Base-by-base conservation (phyloP, 2,888 invertebrate genomes). In the Drosophila percnosoma region DNA sequence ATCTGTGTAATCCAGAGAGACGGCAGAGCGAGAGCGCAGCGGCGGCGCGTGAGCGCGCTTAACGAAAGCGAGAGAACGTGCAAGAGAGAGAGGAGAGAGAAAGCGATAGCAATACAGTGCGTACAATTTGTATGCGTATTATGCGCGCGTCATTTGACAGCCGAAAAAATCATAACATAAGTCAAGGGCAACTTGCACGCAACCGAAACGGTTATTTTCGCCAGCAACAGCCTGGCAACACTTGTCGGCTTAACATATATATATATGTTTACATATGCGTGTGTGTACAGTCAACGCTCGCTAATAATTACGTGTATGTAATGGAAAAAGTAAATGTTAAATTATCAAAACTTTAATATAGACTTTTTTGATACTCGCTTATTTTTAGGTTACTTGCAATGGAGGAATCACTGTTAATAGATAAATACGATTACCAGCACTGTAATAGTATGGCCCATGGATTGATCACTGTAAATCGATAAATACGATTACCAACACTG, bases 1-100 rank as follows among this genome's bases (percentile, higher is more conserved):
- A 73, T 78, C 68, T 78, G 78, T 78, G 78, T 76, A 81, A 73
- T 66, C 11, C 33, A 54, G 13, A 55, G 27, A 54, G 24, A 80
- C 72, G 80, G 55, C 65, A 59, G 66, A 69, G 77, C 75, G 79
- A 66, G 64, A 78, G 69, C 49, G 66, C 58, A 55, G 51, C 38
- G 55, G 24, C 55, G 55, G 55, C 55, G 55, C 55, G 55, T 55
- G 38, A 55, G 38, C 38, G 38, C 38, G 40, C 27, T 45, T 45
- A 45, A 24, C 45, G 24, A 38, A 54, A 55, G 33, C 15, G 18
- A 54, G 53, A 55, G 24, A 57, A 34, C 18, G 21, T 45, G 21
- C 15, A 13, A 34, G 52, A 33, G 36, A 31, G 38, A 13, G 38
- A 40, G 48, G 48, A 34, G 29, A n/a, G 24, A 49, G 49, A 45